Evolutionary conservation across 2,888 invertebrate genomes (phyloP).

Genomic region (Philaethria dido): DNA sequence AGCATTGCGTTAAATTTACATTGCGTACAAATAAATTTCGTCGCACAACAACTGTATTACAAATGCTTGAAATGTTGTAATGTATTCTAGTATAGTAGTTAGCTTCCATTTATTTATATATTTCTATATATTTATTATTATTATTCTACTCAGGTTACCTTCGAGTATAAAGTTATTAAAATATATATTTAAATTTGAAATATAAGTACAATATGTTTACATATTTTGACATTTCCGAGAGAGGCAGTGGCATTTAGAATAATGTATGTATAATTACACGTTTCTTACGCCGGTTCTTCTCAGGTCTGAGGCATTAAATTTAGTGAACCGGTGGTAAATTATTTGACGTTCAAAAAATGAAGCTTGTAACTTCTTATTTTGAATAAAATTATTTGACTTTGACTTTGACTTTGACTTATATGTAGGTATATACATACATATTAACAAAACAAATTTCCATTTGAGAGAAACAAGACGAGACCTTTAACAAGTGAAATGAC

Average conservation of each 20-base stretch:
- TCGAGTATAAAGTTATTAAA: neutral
- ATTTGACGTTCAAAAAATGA: too few relatives aligned
- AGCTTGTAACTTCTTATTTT: too few relatives aligned
- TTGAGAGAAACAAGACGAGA: too few relatives aligned
- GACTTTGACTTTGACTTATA: too few relatives aligned
- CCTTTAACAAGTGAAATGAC: too few relatives aligned
- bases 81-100: neutral
- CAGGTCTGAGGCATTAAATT: too few relatives aligned
- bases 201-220: too few relatives aligned
- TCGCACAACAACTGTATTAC: constrained; percentile 5
- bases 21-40: constrained; percentile 2
- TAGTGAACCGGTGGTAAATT: too few relatives aligned
- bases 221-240: neutral
- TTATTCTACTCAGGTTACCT: neutral
- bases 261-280: neutral
- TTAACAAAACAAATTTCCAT: too few relatives aligned
- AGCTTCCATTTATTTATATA: neutral
- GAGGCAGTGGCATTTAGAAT: neutral
- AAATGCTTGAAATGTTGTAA: neutral
- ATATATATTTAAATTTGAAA: neutral
- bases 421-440: too few relatives aligned
- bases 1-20: neutral
- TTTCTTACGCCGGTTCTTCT: too few relatives aligned
- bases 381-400: too few relatives aligned
- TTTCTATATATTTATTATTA: neutral